Evolutionary conservation across 2,888 invertebrate species (phyloP).

Genomic region (Drymonia ruficornis): DNA sequence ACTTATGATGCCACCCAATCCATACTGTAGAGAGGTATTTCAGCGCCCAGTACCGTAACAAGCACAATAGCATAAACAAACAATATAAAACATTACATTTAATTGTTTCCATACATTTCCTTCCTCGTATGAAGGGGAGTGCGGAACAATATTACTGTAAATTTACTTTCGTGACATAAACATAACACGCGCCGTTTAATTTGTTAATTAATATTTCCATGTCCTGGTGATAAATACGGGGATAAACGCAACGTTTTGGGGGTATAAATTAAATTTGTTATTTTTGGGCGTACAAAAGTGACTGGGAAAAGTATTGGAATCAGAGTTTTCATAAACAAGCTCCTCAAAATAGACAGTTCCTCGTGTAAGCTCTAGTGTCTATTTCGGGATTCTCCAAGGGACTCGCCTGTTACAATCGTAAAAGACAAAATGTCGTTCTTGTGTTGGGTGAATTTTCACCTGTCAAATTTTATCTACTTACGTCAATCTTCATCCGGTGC

Average conservation of each 20-base stretch:
- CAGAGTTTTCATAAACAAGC: background rate
- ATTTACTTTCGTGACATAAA: conserved; percentile 23
- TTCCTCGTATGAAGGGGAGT: conserved; percentile 29
- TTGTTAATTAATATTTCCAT: conserved; percentile 12
- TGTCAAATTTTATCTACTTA: background rate
- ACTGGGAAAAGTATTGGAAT: background rate
- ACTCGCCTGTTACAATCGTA: background rate
- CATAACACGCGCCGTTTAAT: conserved; percentile 17
- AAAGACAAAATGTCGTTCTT: background rate
- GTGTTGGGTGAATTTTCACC: background rate
- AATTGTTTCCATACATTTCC: conserved; percentile 12
- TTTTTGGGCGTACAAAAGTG: too few relatives aligned
- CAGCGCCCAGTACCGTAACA: conserved; percentile 1
- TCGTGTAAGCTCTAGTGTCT: too few relatives aligned
- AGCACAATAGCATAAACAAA: background rate
- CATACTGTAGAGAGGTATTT: too few relatives aligned
- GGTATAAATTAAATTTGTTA: too few relatives aligned
- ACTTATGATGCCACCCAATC: too few relatives aligned
- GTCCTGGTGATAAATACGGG: background rate
- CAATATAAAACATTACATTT: background rate
- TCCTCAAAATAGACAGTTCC: too few relatives aligned
- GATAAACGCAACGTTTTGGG: too few relatives aligned
- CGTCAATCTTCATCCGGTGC: background rate
- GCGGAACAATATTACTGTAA: conserved; percentile 18
- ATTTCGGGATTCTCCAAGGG: too few relatives aligned